Base-by-base conservation (phyloP, 2,888 invertebrate genomes). In the Pediacus dermestoides region DNA sequence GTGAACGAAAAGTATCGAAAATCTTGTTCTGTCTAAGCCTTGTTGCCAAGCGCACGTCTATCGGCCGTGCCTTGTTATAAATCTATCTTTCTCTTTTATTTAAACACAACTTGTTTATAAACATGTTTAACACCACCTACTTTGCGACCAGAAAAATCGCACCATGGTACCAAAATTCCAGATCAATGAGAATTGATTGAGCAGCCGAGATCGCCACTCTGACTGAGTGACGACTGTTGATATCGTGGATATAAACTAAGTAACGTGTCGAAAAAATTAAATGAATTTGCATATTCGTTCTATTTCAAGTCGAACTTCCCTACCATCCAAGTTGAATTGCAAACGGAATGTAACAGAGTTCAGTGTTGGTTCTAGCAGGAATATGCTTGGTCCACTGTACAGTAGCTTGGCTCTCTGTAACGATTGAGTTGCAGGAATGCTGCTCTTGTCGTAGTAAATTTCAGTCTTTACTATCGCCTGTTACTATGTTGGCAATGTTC, bases 1-100 rank as follows among this genome's bases (percentile, higher is more conserved):
- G 30, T 30, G 16, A 14, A 39, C 57, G 53, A 54, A 61, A 63
- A 60, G 57, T 58, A 60, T 59, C 61, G 57, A 62, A 62, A 62
- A 60, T 55, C 58, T 53, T 50, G 55, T 53, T 54, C 46, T n/a
- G n/a, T n/a, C n/a, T 37, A 39, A 43, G 55, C 50, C 56, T 57
- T 63, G 63, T 63, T 63, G 59, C 63, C 59, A 63, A 52, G 61
- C 58, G 55, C 48, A 18, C 21, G 6, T 18, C 21, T 18, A 18
- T 18, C n/a, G 21, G 21, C n/a, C n/a, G 21, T n/a, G 21, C 21
- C n/a, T 18, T n/a, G n/a, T 7, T 18, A 18, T 18, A 18, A 18
- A 18, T 18, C n/a, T 18, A 6, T 18, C 46, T 52, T 44, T 50
- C 45, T 43, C 37, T 42, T 45, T 44, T 37, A 43, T 39, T 42